phyloP scores from a whole-genome alignment of 2,888 invertebrate species.

The Drosophila birchii region DNA sequence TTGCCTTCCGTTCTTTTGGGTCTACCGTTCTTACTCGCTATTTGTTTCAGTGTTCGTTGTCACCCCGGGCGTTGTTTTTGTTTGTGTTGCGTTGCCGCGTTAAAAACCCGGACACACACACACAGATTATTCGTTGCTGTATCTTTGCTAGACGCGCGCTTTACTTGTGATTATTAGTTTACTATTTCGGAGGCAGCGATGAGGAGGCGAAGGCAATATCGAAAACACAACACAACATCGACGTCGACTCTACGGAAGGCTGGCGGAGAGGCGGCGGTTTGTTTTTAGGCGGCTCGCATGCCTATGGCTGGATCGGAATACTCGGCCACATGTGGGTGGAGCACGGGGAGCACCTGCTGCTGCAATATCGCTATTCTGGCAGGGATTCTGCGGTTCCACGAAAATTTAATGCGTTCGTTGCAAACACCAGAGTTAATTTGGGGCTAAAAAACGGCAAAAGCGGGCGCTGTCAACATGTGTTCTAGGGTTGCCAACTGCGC shows the following conservation, averaged over 20 bases:
- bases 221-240: constrained; percentile 36
- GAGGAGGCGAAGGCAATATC: constrained; percentile 13
- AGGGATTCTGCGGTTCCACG: constrained; percentile 39
- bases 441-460: constrained; percentile 67
- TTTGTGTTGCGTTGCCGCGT: constrained; percentile 5
- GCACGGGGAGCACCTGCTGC: constrained; percentile 16
- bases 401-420: constrained; percentile 77
- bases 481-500: constrained; percentile 51
- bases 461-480: constrained; percentile 47
- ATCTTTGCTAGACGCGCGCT: constrained; percentile 16
- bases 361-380: constrained; percentile 7
- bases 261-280: constrained; percentile 19
- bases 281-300: constrained; percentile 37
- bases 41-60: constrained; percentile 38
- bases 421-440: constrained; percentile 64
- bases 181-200: constrained; percentile 25
- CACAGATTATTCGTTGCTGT: constrained; percentile 9
- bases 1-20: constrained; percentile 13
- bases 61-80: constrained; percentile 41
- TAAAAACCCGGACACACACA: constrained; percentile 4
- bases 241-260: constrained; percentile 12
- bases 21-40: neutral
- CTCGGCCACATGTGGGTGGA: constrained; percentile 33
- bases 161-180: constrained; percentile 27
- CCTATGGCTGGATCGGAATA: constrained; percentile 22